Evolutionary conservation across 1,140 invertebrate species (phyloP), one percentile per base, ranked within the genome.

Genomic region (Tetraneura akinire): DNA sequence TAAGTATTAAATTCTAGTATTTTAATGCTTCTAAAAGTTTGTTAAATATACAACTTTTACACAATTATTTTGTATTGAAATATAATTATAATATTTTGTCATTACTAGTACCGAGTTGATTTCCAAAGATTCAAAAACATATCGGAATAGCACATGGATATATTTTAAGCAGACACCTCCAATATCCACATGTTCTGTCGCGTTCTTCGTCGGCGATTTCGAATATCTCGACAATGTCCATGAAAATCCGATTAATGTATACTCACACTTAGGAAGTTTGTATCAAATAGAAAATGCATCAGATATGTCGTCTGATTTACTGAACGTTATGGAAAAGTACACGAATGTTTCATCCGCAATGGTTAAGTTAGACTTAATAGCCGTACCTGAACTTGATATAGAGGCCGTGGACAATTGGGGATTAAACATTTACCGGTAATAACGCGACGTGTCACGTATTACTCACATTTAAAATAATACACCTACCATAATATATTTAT

Each of bases 321-420:
- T 85, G 16, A 14, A 53, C n/a, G 81, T 73, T 21, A 80, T 83
- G 47, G 82, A 83, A 74, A 47, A 81, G 0, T 83, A 84, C 47
- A 83, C 80, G 26, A 55, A 73, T 0, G 49, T 83, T 14, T 10
- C 45, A 3, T 85, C 82, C 74, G 14, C 11, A 16, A 76, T 84
- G 26, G 86, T 87, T 68, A 86, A 90, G 83, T 83, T 88, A 83
- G 94, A 97, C 87, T 91, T 97, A 90, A 92, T 94, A 80, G 94
- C 94, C 18, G 93, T 98, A 82, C 96, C 96, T 2, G 95, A 98
- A 86, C 98, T 98, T 87, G 91, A 92, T 0, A 94, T 94, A 1
- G 96, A 94, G 6, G 96, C 96, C 0, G 97, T 98, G 91, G 96
- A 98, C 86, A 95, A 97, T 86, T 98, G 96, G 94, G 93, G 93